Evolutionary conservation across 2,113 vertebrate genomes (phyloP), one percentile per base, ranked within the genome.

Genomic region (Empidonax traillii): DNA sequence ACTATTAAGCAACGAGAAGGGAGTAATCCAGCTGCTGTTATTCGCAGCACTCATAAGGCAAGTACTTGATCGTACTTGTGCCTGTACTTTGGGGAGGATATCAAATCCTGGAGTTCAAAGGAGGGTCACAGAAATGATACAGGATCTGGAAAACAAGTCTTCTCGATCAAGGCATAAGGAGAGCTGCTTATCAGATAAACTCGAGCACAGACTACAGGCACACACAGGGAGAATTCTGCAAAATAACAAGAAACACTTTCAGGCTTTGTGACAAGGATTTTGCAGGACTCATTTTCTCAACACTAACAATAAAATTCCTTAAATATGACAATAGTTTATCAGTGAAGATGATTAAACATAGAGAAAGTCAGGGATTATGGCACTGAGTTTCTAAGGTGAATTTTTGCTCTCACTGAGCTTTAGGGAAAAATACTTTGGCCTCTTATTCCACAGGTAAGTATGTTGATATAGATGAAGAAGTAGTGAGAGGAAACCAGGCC

Each of bases 91-190:
- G 43, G 33, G 33, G 59, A 96, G 8, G 37, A 80, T 89, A 80
- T 74, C 65, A 93, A 39, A 81, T 71, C 52, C 46, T 90, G 39
- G 43, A 95, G 83, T 90, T 93, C 94, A 94, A 77, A 96, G 43
- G 19, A 90, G 30, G 80, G 94, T 90, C 80, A 92, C 68, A 86
- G 63, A 90, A 90, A 69, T 19, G 3, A 88, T 61, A 80, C 46
- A 58, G 25, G 55, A 33, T 8, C 72, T 90, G 86, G 73, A 84
- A 97, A 95, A 76, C n/a, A 85, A 93, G 76, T 72, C 56, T 78
- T 94, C 65, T 61, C 13, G 46, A 44, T 17, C 25, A 65, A 47
- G n/a, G 47, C 44, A 81, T 85, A 78, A 76, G 78, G 74, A 91
- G n/a, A 61, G 22, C 27, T 90, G 27, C 44, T 89, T 79, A 67